Evolutionary conservation across 2,888 invertebrate species (phyloP).

Genomic region (Ornithoptera alexandrae): DNA sequence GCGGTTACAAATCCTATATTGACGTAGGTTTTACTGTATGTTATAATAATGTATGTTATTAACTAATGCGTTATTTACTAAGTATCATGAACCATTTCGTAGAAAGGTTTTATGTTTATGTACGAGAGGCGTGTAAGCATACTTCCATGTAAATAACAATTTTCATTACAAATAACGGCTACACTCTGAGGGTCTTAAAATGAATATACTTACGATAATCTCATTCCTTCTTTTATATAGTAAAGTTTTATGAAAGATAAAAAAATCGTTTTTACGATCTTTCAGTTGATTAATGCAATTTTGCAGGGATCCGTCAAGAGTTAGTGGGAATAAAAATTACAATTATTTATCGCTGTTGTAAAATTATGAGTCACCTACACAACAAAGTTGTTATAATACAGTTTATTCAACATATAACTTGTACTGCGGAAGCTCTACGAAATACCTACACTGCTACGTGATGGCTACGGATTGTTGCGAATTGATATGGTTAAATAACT

Average conservation of each 20-base stretch:
- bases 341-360: neutral
- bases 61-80: constrained; percentile 35
- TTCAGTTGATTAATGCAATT: constrained; percentile 2
- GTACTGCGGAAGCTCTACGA: neutral
- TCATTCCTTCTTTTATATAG: constrained; percentile 28
- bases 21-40: neutral
- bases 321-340: neutral
- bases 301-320: neutral
- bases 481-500: constrained; percentile 4
- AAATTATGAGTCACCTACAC: neutral
- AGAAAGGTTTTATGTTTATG: constrained; percentile 41
- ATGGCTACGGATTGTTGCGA: constrained; percentile 30
- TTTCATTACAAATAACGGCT: constrained; percentile 32
- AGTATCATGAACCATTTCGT: constrained; percentile 31
- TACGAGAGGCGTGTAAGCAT: constrained; percentile 29
- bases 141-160: constrained; percentile 28
- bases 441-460: constrained; percentile 34
- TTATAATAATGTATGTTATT: neutral
- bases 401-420: neutral
- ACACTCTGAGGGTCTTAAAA: constrained; percentile 34
- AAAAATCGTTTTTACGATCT: constrained; percentile 5
- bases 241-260: constrained; percentile 10
- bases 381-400: neutral
- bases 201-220: constrained; percentile 31
- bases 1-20: neutral